These are phyloP conservation scores for Torymus tubicola DNA, from an alignment of 2,888 invertebrate genomes.

Conservation along the genomic window DNA sequence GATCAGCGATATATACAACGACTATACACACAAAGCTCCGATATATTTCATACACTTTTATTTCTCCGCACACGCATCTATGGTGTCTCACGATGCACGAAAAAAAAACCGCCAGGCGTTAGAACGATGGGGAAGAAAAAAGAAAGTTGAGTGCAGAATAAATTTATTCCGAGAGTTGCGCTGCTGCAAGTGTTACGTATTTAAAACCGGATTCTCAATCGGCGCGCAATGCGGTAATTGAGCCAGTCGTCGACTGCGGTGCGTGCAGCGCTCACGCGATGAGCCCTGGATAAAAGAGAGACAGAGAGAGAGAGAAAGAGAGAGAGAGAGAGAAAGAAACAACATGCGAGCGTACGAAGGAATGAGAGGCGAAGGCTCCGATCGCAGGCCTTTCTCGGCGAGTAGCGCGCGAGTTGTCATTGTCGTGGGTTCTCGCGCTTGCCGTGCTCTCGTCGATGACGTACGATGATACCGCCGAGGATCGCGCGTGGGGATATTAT, in stretches of 20 bases:
- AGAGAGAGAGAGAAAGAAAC: not conserved
- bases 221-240: slow-evolving; percentile 45
- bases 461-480: not conserved
- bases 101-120: not conserved
- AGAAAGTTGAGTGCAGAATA: slow-evolving; percentile 22
- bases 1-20: no score
- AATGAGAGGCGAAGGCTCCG: not conserved
- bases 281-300: slow-evolving; percentile 19
- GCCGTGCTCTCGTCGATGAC: not conserved
- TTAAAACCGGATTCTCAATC: slow-evolving; percentile 47
- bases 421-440: not conserved
- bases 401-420: not conserved
- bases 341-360: not conserved
- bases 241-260: not conserved
- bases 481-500: no score
- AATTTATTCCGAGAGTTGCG: slow-evolving; percentile 33
- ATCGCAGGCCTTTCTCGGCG: slow-evolving; percentile 36
- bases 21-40: no score
- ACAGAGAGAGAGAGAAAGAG: not conserved
- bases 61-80: not conserved
- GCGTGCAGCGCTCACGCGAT: not conserved
- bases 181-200: slow-evolving; percentile 49
- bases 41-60: no score
- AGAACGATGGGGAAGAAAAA: slow-evolving; percentile 13
- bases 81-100: not conserved